These are phyloP conservation scores for Oncorhynchus clarkii DNA, from an alignment of 2,113 vertebrate genomes.

Conservation along the genomic window DNA sequence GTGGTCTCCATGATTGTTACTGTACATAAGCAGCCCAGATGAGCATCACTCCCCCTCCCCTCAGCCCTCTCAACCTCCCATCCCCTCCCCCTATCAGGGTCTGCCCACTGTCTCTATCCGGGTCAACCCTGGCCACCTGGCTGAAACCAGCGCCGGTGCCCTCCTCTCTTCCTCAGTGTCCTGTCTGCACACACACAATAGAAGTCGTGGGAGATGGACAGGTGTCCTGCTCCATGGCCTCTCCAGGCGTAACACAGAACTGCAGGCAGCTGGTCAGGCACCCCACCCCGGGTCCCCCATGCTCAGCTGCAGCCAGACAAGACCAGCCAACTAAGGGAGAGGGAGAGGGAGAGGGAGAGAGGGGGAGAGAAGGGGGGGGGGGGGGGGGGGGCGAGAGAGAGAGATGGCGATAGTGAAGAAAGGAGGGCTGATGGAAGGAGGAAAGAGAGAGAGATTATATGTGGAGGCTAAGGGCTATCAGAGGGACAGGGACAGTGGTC, in stretches of 20 bases:
- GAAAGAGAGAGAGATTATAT: too few relatives aligned
- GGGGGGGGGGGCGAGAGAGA: too few relatives aligned
- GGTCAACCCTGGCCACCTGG: neutral
- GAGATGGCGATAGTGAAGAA: too few relatives aligned
- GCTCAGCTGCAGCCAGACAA: neutral
- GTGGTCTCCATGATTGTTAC: too few relatives aligned
- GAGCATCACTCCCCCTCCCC: too few relatives aligned
- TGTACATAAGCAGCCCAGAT: too few relatives aligned
- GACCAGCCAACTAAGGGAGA: slow-evolving; percentile 36
- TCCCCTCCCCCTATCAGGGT: neutral
- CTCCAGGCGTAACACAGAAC: slow-evolving; percentile 43
- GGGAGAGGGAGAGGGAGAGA: neutral
- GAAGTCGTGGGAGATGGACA: slow-evolving; percentile 70
- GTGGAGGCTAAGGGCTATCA: neutral
- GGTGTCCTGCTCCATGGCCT: slow-evolving; percentile 64
- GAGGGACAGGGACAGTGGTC: neutral
- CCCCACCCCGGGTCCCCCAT: neutral
- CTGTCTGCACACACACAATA: neutral
- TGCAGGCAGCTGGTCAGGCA: slow-evolving; percentile 69
- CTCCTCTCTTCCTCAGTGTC: slow-evolving; percentile 19
- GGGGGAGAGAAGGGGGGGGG: neutral
- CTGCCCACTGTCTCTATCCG: neutral
- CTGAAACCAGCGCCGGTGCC: neutral
- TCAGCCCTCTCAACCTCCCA: too few relatives aligned
- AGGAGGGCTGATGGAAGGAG: neutral